Percentiles rank a stretch among this genome's conserved stretches.
phyloP scores from a whole-genome alignment of 1,140 invertebrate species.

The Dreissena rostriformis region DNA sequence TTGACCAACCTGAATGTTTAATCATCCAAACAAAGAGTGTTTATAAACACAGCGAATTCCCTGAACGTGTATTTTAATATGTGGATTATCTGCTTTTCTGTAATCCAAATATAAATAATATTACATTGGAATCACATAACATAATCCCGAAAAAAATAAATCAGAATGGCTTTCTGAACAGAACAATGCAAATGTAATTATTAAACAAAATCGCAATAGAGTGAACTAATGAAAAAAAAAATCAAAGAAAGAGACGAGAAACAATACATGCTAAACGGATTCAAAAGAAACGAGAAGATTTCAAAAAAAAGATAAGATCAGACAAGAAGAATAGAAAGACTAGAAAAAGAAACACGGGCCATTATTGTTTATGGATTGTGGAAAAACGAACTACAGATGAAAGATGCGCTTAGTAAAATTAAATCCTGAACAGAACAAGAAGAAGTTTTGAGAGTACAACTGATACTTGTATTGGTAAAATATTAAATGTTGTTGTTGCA shows the following conservation, averaged over 20 bases:
- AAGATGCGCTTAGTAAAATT: constrained; percentile 6
- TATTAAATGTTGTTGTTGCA: too few relatives aligned
- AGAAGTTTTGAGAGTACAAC: constrained; percentile 21
- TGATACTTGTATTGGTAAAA: too few relatives aligned
- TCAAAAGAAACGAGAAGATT: constrained; percentile 13
- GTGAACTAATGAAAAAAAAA: not conserved
- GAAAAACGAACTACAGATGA: not conserved
- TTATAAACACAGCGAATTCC: constrained; percentile 35
- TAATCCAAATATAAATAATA: constrained; percentile 31
- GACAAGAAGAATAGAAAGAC: constrained; percentile 5
- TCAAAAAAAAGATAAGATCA: not conserved
- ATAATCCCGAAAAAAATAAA: constrained; percentile 23
- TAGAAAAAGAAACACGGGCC: constrained; percentile 9
- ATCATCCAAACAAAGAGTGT: constrained; percentile 7
- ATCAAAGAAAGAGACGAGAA: constrained; percentile 21
- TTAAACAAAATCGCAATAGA: constrained; percentile 3
- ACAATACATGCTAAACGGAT: not conserved
- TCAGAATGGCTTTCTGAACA: not conserved
- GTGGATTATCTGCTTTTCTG: constrained; percentile 18
- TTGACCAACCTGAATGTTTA: not conserved
- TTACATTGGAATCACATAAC: constrained; percentile 20
- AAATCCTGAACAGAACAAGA: constrained; percentile 4
- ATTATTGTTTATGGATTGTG: constrained; percentile 25
- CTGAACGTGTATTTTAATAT: constrained; percentile 31
- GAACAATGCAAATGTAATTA: not conserved